Base-by-base conservation (phyloP, 2,797 vertebrate species). In the Garrulus glandarius region DNA sequence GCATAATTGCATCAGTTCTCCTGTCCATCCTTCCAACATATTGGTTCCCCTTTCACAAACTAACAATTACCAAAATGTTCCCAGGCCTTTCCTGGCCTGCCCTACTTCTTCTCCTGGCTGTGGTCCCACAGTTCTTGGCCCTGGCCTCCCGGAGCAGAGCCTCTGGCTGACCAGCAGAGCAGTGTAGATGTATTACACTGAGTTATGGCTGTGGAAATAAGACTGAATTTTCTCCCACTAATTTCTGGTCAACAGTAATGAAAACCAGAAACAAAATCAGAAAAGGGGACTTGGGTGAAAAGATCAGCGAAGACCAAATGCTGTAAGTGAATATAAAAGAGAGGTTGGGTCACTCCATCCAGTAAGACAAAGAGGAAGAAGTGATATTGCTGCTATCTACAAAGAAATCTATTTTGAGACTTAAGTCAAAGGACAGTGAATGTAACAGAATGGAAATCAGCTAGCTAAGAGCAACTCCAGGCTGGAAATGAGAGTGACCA, bases 51-150 rank as follows among this genome's bases (percentile, higher is more conserved):
- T 91, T 87, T 85, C 55, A 72, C 3, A 22, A 84, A 90, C 32
- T 41, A 94, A 92, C 52, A 94, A 71, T n/a, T 47, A 88, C 39
- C 21, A 14, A 65, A 93, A 87, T 47, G 79, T 74, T 95, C 77
- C 64, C 91, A 93, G 61, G 34, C 77, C 37, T 91, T 93, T 59
- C 74, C 65, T 83, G 72, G 64, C 52, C 52, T 71, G 89, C 50
- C 87, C 94, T 95, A 77, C 68, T 94, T 95, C 64, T 81, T 41
- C 69, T 91, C 30, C 65, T 90, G 70, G 70, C 80, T 43, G 13
- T 26, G 30, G 30, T 92, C 74, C 89, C 77, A 72, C 39, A 75
- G 76, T 36, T 64, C 69, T 81, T 91, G 65, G 82, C 55, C 71
- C 55, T 26, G 20, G 56, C 27, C 41, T 70, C 11, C 17, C 57